Conservation (phyloP, 2,888 invertebrate genomes). For the Argyra leucocephala region DNA sequence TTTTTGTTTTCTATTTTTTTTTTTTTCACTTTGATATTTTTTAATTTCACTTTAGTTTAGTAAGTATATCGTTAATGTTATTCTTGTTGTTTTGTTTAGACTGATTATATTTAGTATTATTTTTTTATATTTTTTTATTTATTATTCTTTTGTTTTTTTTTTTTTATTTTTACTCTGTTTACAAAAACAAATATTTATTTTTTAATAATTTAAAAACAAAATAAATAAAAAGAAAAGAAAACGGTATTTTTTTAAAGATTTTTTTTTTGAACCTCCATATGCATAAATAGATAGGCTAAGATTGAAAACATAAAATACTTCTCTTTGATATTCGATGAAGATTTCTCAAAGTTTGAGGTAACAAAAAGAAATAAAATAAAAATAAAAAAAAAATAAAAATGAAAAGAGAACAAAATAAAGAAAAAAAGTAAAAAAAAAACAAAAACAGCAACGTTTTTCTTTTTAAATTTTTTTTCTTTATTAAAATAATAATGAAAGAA, state of each 20-base stretch:
- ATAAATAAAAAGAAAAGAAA: not conserved
- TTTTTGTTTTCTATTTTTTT: not conserved
- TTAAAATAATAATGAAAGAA: no score
- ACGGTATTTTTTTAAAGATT: not conserved
- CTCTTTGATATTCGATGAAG: not conserved
- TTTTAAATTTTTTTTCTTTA: not conserved
- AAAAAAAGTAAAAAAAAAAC: not conserved
- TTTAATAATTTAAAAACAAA: not conserved
- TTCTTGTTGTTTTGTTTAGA: not conserved
- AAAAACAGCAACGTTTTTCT: not conserved
- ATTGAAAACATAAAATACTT: slow-evolving; percentile 8
- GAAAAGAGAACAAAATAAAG: not conserved
- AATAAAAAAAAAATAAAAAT: not conserved
- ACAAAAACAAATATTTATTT: not conserved
- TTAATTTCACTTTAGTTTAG: slow-evolving; percentile 2
- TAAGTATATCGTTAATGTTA: no score
- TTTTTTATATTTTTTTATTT: no score
- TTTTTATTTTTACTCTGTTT: not conserved
- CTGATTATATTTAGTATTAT: no score
- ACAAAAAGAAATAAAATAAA: not conserved
- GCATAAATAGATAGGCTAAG: slow-evolving; percentile 9
- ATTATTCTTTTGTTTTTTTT: not conserved
- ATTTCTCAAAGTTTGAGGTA: not conserved
- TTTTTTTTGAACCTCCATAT: not conserved
- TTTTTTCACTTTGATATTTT: not conserved